Evolutionary conservation across 2,888 invertebrate genomes (phyloP).

Genomic region (Macrosoma leucophasiata): DNA sequence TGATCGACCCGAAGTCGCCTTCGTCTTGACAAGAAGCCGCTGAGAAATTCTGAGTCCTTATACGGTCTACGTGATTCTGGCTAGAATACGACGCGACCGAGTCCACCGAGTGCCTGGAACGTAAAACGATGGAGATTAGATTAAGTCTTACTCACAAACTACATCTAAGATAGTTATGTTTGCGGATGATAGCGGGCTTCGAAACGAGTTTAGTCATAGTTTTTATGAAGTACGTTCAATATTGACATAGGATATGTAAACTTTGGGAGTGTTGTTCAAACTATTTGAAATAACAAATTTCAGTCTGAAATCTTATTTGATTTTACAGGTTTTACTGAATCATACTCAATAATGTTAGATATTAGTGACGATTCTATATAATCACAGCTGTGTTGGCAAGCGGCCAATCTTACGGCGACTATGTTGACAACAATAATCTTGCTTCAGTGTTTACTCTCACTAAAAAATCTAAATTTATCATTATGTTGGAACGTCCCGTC

Average conservation of each 20-base stretch:
- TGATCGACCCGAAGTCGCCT: conserved; percentile 68
- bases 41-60: conserved; percentile 73
- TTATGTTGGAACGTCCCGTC: too few species aligned
- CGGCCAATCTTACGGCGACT: conserved; percentile 16
- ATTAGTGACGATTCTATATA: too few species aligned
- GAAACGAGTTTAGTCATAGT: conserved; percentile 41
- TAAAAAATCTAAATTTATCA: conserved; percentile 15
- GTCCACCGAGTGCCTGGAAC: conserved; percentile 75
- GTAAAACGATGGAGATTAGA: conserved; percentile 55
- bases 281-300: too few species aligned
- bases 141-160: conserved; percentile 37
- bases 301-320: too few species aligned
- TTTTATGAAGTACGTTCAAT: conserved; percentile 36
- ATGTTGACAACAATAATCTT: conserved; percentile 16
- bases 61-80: conserved; percentile 76
- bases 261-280: not conserved
- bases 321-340: too few species aligned
- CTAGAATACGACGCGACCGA: conserved; percentile 77
- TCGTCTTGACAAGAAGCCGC: conserved; percentile 74
- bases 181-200: conserved; percentile 46
- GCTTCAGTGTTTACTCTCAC: conserved; percentile 10
- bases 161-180: conserved; percentile 48
- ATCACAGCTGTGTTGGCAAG: conserved; percentile 20
- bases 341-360: too few species aligned
- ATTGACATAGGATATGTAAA: conserved; percentile 35